Conservation (phyloP, 2,113 vertebrate species). For the Boleophthalmus pectinirostris region DNA sequence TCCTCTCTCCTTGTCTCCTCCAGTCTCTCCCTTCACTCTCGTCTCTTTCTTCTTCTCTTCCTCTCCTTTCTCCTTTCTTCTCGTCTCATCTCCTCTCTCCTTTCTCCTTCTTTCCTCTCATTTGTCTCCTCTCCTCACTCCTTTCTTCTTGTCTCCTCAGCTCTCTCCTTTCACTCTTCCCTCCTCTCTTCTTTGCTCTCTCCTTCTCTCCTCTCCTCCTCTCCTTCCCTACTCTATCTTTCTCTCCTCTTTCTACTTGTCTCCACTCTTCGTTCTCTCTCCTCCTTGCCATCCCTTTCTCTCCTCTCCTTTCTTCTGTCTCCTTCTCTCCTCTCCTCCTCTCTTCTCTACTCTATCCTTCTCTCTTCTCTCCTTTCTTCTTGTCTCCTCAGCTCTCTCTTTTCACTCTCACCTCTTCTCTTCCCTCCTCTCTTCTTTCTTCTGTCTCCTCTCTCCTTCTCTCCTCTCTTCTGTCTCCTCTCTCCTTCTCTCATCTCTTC, state of each 20-base stretch:
- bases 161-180: too few relatives aligned
- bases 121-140: neutral
- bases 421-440: too few relatives aligned
- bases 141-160: neutral
- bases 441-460: too few relatives aligned
- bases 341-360: neutral
- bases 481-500: neutral
- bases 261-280: neutral
- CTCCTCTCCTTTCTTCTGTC: neutral
- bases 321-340: neutral
- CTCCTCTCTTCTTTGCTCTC: neutral
- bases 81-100: too few relatives aligned
- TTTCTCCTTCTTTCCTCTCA: neutral
- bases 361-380: neutral
- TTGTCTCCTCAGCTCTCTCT: neutral
- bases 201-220: neutral
- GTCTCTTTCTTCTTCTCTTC: too few relatives aligned
- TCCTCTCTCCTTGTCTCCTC: neutral
- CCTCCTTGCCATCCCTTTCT: too few relatives aligned
- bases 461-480: neutral
- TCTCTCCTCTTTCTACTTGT: neutral
- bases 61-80: too few relatives aligned
- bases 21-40: neutral
- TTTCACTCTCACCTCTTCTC: too few relatives aligned
- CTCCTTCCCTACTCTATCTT: too few relatives aligned